Evolutionary conservation across 2,797 vertebrate genomes (phyloP).

Genomic region (Danio jaintianensis): DNA sequence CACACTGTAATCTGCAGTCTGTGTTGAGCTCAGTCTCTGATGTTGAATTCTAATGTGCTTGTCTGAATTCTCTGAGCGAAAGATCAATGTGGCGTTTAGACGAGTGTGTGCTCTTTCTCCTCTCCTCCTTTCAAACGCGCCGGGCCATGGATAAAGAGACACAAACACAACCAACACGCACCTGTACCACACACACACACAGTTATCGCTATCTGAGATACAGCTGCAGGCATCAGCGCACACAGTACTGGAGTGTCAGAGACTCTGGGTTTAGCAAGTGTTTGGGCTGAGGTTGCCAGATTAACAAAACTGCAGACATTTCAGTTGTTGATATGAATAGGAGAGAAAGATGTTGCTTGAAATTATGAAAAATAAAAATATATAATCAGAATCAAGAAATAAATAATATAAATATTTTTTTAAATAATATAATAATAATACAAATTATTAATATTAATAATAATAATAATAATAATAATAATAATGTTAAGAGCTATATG

Average conservation of each 20-base stretch:
- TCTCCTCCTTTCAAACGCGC: conserved; percentile 67
- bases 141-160: conserved; percentile 72
- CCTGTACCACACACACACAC: conserved; percentile 59
- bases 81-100: conserved; percentile 75
- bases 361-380: no score
- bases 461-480: no score
- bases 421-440: no score
- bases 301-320: not conserved
- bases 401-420: no score
- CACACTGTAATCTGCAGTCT: conserved; percentile 46
- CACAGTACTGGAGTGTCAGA: conserved; percentile 6
- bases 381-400: no score
- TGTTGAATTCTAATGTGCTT: conserved; percentile 58
- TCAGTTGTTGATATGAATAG: not conserved
- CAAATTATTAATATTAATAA: no score
- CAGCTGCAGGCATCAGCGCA: conserved; percentile 20
- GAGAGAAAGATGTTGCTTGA: no score
- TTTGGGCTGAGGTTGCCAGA: not conserved
- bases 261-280: not conserved
- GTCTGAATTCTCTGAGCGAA: conserved; percentile 64
- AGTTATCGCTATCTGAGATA: conserved; percentile 15
- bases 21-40: conserved; percentile 38
- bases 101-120: conserved; percentile 51
- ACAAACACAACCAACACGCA: conserved; percentile 61
- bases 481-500: no score